A percentile compares a stretch with the other conserved stretches of the same genome.
These are phyloP conservation scores for Trachurus trachurus DNA, from an alignment of 2,797 vertebrate species.

Conservation along the genomic window DNA sequence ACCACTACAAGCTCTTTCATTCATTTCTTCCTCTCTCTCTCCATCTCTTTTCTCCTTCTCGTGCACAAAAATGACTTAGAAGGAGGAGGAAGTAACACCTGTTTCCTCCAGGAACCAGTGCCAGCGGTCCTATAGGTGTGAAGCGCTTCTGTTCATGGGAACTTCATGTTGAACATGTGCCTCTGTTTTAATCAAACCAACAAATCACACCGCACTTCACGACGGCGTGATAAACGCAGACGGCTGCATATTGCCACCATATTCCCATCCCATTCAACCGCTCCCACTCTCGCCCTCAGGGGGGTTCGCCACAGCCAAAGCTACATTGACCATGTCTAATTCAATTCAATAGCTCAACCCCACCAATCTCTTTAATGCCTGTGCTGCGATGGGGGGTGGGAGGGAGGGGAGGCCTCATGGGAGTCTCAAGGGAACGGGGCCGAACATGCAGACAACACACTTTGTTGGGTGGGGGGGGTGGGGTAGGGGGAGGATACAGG, in stretches of 20 bases:
- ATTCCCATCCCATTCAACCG: conserved; percentile 58
- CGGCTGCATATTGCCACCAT: conserved; percentile 66
- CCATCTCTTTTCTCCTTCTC: too few species aligned
- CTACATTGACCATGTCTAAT: conserved; percentile 90
- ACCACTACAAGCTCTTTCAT: conserved; percentile 33
- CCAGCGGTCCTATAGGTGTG: conserved; percentile 17
- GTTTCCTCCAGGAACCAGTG: conserved; percentile 61
- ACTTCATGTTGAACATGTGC: neutral
- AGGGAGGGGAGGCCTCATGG: conserved; percentile 57
- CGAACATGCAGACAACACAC: conserved; percentile 60
- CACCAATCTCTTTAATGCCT: conserved; percentile 84
- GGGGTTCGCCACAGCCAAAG: conserved; percentile 78
- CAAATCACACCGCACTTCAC: conserved; percentile 40
- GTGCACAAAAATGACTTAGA: conserved; percentile 45
- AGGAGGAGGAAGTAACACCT: conserved; percentile 66
- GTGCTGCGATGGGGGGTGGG: conserved; percentile 51
- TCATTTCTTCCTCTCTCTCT: too few species aligned
- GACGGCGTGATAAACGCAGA: conserved; percentile 30
- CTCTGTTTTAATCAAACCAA: conserved; percentile 50
- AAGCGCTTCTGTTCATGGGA: conserved; percentile 31
- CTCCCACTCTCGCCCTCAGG: conserved; percentile 66
- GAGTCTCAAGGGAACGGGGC: conserved; percentile 42
- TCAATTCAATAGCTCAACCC: conserved; percentile 85
- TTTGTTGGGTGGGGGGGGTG: neutral
- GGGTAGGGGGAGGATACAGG: conserved; percentile 28